Evolutionary conservation across 2,797 vertebrate genomes (phyloP).

Genomic region (Australoheros facetus): DNA sequence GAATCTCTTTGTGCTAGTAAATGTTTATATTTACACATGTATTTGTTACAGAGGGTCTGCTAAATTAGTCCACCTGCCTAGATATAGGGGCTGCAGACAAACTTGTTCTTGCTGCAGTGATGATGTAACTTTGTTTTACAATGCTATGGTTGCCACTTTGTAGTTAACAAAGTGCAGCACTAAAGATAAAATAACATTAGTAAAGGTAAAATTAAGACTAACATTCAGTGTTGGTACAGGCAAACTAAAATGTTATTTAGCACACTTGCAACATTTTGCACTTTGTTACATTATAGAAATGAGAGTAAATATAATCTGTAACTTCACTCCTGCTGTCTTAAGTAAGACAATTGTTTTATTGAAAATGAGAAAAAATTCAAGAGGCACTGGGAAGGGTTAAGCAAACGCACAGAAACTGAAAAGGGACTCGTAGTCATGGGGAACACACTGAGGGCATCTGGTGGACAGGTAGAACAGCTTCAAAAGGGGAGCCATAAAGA

Average conservation of each 20-base stretch:
- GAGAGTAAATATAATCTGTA: background rate
- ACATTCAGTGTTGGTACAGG: too few species aligned
- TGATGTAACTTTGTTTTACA: too few species aligned
- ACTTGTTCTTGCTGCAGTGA: too few species aligned
- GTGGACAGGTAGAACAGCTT: slow-evolving; percentile 58
- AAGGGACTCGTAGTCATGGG: background rate
- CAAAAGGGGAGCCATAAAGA: background rate
- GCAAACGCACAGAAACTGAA: background rate
- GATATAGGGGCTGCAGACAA: too few species aligned
- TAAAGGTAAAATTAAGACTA: too few species aligned
- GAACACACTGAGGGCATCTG: slow-evolving; percentile 56
- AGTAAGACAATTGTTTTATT: background rate
- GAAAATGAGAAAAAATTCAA: background rate
- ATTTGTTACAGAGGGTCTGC: too few species aligned
- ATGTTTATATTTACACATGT: too few species aligned
- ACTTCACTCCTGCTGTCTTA: background rate
- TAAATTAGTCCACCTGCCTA: too few species aligned
- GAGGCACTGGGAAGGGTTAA: background rate
- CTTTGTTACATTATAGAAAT: background rate
- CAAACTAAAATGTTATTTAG: background rate
- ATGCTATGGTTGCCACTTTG: too few species aligned
- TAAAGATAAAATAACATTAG: background rate
- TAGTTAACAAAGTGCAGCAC: too few species aligned
- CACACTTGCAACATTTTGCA: background rate
- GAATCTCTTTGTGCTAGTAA: too few species aligned